Base-by-base conservation (phyloP, 53 echinoderm and acorn worm genomes). In the Holothuria scabra region DNA sequence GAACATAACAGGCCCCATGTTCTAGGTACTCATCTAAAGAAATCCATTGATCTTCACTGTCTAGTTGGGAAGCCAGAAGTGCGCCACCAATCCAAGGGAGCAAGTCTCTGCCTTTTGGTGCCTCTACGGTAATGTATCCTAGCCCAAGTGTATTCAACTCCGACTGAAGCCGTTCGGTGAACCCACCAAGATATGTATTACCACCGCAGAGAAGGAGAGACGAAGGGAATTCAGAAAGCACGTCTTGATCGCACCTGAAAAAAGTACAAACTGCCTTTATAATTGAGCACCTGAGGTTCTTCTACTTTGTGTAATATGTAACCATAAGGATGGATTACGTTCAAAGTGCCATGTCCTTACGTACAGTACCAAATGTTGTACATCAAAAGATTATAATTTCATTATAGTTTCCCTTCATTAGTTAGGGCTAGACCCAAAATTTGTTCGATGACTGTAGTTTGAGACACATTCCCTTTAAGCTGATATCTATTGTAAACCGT, bases 51-150 rank as follows among this genome's bases (percentile, higher is more conserved):
- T 87, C 87, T 34, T 59, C 28, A 71, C 89, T 91, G 89, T 86
- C 86, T 10, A 86, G 89, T 46, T 95, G 93, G 4, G 91, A 74
- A 7, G 95, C 93, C 33, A 95, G 57, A 33, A 95, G 81, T 46
- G 95, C 94, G 22, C 95, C 95, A 30, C 95, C 95, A 41, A 91
- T 81, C 95, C 95, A 93, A 10, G 93, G 87, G 24, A 87, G 83
- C 72, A 93, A 44, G 32, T 89, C 91, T 0, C 95, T 86, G 67
- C 93, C 93, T 37, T 91, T 87, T 1, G 84, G 95, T 35, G 93
- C 91, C 13, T 89, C 87, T 16, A 89, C 91, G 4, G 89, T 85
- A 55, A 86, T 88, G 82, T 87, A 74, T 20, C 93, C 71, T 25
- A 83, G 82, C 23, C 88, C 89, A 12, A 79, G 82, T 3, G 86